Evolutionary conservation across 2,888 invertebrate genomes (phyloP).

Genomic region (Melangyna quadrimaculata): DNA sequence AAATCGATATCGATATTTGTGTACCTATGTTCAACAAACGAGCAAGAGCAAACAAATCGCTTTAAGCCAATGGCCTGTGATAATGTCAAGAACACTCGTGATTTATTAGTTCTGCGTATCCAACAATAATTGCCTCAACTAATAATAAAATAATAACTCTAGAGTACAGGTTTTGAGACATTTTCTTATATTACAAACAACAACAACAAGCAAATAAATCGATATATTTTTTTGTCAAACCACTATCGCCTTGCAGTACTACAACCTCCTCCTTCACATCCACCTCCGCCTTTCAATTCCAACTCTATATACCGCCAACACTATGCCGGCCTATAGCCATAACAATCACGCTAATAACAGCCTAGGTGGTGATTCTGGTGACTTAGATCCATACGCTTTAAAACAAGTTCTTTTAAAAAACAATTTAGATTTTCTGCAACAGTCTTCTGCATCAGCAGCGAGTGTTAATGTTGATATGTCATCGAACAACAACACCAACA

Average conservation of each 20-base stretch:
- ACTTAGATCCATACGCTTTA: slow-evolving; percentile 74
- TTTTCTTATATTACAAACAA: slow-evolving; percentile 8
- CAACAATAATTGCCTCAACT: slow-evolving; percentile 61
- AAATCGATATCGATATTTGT: slow-evolving; percentile 31
- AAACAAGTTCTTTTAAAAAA: slow-evolving; percentile 74
- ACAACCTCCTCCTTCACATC: neutral
- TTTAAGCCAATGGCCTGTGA: slow-evolving; percentile 73
- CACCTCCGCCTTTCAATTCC: neutral
- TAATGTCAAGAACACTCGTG: slow-evolving; percentile 74
- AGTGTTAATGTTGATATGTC: slow-evolving; percentile 43
- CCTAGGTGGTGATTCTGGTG: slow-evolving; percentile 69
- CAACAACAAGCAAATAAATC: slow-evolving; percentile 5
- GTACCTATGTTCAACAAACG: slow-evolving; percentile 7
- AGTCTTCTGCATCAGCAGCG: slow-evolving; percentile 29
- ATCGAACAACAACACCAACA: slow-evolving; percentile 21
- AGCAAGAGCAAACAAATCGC: slow-evolving; percentile 25
- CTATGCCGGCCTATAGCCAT: slow-evolving; percentile 67
- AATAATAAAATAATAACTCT: slow-evolving; percentile 60
- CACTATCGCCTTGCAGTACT: neutral
- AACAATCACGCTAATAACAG: slow-evolving; percentile 69
- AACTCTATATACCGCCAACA: slow-evolving; percentile 53
- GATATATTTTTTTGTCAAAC: neutral
- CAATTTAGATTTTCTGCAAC: slow-evolving; percentile 73
- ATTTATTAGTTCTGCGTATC: slow-evolving; percentile 72
- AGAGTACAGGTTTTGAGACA: slow-evolving; percentile 50